A percentile compares a stretch with the other conserved stretches of the same genome.
Evolutionary conservation across 2,113 vertebrate genomes (phyloP).

Genomic region (Anas platyrhynchos): DNA sequence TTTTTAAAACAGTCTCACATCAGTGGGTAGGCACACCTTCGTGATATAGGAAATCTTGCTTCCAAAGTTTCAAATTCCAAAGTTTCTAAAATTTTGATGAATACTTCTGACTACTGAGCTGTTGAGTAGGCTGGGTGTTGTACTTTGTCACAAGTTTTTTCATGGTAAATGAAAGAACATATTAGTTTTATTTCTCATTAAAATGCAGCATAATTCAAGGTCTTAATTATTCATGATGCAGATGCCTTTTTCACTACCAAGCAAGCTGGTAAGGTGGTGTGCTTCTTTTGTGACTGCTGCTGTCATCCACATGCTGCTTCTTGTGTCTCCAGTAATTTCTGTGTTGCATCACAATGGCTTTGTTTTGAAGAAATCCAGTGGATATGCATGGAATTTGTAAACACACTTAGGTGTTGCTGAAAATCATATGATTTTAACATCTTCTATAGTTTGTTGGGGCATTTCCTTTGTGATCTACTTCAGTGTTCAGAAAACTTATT

Average conservation of each 20-base stretch:
- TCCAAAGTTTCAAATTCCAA: neutral
- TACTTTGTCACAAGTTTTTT: neutral
- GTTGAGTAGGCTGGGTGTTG: neutral
- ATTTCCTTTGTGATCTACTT: neutral
- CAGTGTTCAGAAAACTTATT: neutral
- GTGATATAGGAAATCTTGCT: neutral
- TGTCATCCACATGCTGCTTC: neutral
- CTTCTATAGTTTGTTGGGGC: neutral
- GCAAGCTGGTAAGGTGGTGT: neutral
- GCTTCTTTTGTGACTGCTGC: neutral
- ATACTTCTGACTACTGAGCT: neutral
- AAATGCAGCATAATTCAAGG: neutral
- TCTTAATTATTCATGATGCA: conserved; percentile 36
- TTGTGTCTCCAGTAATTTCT: neutral
- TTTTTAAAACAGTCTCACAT: neutral
- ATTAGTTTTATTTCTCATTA: neutral
- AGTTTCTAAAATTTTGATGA: neutral
- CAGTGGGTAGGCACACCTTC: neutral
- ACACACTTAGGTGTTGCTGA: neutral
- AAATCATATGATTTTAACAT: neutral
- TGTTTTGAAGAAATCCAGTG: neutral
- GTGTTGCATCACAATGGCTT: neutral
- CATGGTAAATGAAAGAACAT: neutral
- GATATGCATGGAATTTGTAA: neutral
- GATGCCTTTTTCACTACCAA: neutral